phyloP scores from a whole-genome alignment of 2,888 invertebrate species.

The Andrena dorsata region DNA sequence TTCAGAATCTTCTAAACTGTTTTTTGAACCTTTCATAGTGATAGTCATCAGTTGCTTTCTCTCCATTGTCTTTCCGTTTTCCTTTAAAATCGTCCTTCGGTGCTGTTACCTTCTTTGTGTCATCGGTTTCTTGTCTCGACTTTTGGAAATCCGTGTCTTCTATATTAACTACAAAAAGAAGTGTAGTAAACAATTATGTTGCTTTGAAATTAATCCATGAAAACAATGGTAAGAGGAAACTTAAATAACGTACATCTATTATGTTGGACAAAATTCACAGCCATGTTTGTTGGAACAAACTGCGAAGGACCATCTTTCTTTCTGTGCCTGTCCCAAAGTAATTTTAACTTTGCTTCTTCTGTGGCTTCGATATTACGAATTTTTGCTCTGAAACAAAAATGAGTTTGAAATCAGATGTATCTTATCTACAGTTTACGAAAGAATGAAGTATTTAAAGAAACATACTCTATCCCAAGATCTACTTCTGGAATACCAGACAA shows the following conservation, averaged over 20 bases:
- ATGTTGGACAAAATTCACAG: conserved; percentile 99
- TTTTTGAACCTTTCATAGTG: conserved; percentile 98
- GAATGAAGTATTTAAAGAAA: conserved; percentile 30
- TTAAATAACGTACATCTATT: conserved; percentile 91
- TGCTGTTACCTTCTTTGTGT: conserved; percentile 82
- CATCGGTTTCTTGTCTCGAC: conserved; percentile 87
- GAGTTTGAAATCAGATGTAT: not conserved
- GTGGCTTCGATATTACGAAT: conserved; percentile 99
- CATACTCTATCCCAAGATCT: conserved; percentile 97
- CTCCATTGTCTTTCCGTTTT: conserved; percentile 90
- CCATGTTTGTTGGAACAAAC: conserved; percentile 99
- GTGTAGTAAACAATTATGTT: not conserved
- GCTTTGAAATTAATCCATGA: not conserved
- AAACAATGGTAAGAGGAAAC: not conserved
- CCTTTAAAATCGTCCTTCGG: conserved; percentile 86
- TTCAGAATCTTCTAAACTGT: conserved; percentile 94
- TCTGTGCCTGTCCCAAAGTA: conserved; percentile 94
- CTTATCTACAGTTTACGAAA: not conserved
- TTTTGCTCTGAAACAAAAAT: conserved; percentile 89
- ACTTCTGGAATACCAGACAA: conserved; percentile 99
- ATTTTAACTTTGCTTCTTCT: conserved; percentile 97
- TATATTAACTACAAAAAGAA: conserved; percentile 90
- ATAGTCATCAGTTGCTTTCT: conserved; percentile 98
- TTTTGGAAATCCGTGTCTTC: conserved; percentile 89
- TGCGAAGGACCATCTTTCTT: conserved; percentile 97